Percentiles rank a stretch among this genome's conserved stretches.
phyloP scores from a whole-genome alignment of 2,888 invertebrate species.

The Leuctra nigra region DNA sequence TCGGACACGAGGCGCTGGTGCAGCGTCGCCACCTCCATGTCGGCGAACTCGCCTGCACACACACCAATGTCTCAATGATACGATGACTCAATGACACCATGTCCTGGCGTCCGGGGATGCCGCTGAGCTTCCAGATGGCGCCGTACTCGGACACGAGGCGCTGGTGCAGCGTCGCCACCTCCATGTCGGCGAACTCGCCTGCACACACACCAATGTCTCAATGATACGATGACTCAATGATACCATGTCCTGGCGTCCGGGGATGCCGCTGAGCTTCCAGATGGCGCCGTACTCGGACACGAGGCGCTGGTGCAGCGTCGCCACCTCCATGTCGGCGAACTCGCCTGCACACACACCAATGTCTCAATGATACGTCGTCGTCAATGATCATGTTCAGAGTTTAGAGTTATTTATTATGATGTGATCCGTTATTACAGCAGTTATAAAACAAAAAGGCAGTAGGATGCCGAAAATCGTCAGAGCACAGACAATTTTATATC shows the following conservation, averaged over 20 bases:
- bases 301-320: constrained; percentile 27
- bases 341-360: no score
- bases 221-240: no score
- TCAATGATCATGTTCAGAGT: no score
- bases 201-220: no score
- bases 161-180: constrained; percentile 28
- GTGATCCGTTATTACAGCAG: no score
- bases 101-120: constrained; percentile 8
- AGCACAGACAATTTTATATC: no score
- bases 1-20: neutral
- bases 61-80: no score
- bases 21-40: constrained; percentile 29
- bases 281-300: constrained; percentile 8
- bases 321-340: constrained; percentile 29
- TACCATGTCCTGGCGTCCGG: constrained; percentile 13
- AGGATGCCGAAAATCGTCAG: no score
- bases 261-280: neutral
- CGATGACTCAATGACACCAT: no score
- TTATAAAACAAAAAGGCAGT: no score
- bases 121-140: neutral
- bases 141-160: constrained; percentile 3
- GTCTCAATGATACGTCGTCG: no score
- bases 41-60: constrained; percentile 33
- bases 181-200: constrained; percentile 33
- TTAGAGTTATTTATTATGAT: no score